Evolutionary conservation across 2,113 vertebrate genomes (phyloP), one percentile per base, ranked within the genome.

Genomic region (Heterocephalus glaber): DNA sequence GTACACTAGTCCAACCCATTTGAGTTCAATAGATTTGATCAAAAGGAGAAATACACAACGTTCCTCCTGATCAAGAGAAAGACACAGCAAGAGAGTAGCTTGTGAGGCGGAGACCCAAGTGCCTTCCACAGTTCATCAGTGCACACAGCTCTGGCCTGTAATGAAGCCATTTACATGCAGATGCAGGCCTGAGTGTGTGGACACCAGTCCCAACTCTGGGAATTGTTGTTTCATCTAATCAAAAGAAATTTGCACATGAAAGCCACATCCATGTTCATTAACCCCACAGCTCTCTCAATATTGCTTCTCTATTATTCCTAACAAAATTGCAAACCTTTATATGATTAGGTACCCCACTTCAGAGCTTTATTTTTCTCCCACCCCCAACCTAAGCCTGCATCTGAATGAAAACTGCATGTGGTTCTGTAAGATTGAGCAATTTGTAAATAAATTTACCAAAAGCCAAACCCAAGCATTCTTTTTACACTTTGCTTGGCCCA

Each of bases 161-260:
- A 98, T 98, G 94, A 98, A 98, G 97, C 97, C 79, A 98, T 98
- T 98, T 98, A 97, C 98, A 98, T 98, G 98, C 98, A 98, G 95
- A 98, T 92, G 95, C 97, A 97, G 96, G 88, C 95, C 95, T 94
- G 92, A 70, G 44, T 98, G 95, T 96, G 97, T 96, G 97, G 97
- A 98, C 98, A 98, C 96, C 97, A 98, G 97, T 96, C 96, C 97
- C 97, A 96, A 97, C 91, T 98, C 98, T 95, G 96, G 97, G 98
- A 98, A 97, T 97, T 98, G 97, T 98, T 98, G 97, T 98, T 98
- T 98, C 98, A 97, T 93, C 93, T 94, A 98, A 97, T 98, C 97
- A 98, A 99, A 98, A 98, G 98, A 98, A 98, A 98, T 98, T 98
- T 98, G 96, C 98, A 98, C 98, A 98, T 98, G 98, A 99, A 98